phyloP scores from a whole-genome alignment of 2,797 vertebrate species.

The Carapus acus region DNA sequence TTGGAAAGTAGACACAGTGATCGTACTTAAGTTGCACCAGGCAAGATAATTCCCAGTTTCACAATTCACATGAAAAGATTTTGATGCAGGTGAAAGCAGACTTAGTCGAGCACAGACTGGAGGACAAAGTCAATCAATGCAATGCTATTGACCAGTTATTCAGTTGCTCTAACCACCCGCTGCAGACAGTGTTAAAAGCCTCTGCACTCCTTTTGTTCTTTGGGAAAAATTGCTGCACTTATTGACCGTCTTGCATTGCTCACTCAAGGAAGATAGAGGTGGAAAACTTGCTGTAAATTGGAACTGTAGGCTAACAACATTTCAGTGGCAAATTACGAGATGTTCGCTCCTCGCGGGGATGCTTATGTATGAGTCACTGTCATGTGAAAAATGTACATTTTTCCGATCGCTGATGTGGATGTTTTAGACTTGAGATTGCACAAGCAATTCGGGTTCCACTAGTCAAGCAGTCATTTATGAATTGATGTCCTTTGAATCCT shows the following conservation, averaged over 20 bases:
- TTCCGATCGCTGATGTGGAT: constrained; percentile 37
- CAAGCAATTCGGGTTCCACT: too few species aligned
- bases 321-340: constrained; percentile 22
- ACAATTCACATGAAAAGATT: too few species aligned
- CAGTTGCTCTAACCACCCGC: constrained; percentile 18
- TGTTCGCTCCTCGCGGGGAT: constrained; percentile 31
- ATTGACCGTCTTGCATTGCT: constrained; percentile 21
- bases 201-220: constrained; percentile 28
- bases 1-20: too few species aligned
- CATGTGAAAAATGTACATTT: constrained; percentile 31
- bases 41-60: too few species aligned
- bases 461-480: too few species aligned
- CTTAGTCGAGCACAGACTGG: constrained; percentile 6
- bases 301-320: constrained; percentile 10
- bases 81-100: constrained; percentile 19
- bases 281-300: constrained; percentile 22
- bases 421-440: constrained; percentile 1
- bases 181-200: constrained; percentile 35
- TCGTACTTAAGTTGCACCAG: too few species aligned
- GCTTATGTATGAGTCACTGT: constrained; percentile 46
- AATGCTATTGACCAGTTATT: constrained; percentile 30
- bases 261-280: constrained; percentile 16
- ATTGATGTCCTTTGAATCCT: too few species aligned
- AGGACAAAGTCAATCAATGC: constrained; percentile 26
- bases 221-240: constrained; percentile 8